These are phyloP conservation scores for Pipistrellus pipistrellus DNA, from an alignment of 2,797 vertebrate genomes.

Conservation along the genomic window DNA sequence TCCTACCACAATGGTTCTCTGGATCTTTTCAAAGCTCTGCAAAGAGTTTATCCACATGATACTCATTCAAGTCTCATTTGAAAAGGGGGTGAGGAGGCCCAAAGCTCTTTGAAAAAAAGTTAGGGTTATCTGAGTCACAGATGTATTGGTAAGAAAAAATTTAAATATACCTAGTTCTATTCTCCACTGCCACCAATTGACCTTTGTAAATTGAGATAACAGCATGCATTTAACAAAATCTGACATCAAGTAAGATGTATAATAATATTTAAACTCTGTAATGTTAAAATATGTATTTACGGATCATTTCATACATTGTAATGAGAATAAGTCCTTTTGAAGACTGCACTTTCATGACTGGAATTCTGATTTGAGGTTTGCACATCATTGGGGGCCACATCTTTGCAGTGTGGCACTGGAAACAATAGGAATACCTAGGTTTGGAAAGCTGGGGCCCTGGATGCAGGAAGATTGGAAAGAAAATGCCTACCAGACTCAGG, in stretches of 20 bases:
- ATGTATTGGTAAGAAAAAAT: constrained; percentile 68
- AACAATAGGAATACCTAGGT: background rate
- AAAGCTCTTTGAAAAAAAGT: constrained; percentile 78
- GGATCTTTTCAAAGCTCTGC: constrained; percentile 81
- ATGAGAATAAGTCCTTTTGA: constrained; percentile 76
- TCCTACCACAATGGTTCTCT: constrained; percentile 68
- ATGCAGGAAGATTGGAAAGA: background rate
- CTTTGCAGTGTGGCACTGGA: background rate
- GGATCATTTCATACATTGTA: constrained; percentile 75
- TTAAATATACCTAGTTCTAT: constrained; percentile 70
- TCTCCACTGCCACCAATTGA: constrained; percentile 66
- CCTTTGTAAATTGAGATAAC: constrained; percentile 71
- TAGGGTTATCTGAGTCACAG: constrained; percentile 74
- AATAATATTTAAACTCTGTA: constrained; percentile 82
- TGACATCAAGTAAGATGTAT: constrained; percentile 78
- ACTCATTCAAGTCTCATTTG: constrained; percentile 83
- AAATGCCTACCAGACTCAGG: background rate
- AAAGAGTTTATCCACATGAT: constrained; percentile 84
- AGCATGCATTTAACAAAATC: constrained; percentile 66
- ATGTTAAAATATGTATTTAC: constrained; percentile 83
- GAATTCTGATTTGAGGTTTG: constrained; percentile 70
- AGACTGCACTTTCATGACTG: background rate
- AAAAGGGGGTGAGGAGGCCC: constrained; percentile 28
- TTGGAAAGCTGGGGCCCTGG: background rate
- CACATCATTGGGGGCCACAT: background rate